Evolutionary conservation across 1,140 invertebrate species (phyloP).

Genomic region (Pinna nobilis): DNA sequence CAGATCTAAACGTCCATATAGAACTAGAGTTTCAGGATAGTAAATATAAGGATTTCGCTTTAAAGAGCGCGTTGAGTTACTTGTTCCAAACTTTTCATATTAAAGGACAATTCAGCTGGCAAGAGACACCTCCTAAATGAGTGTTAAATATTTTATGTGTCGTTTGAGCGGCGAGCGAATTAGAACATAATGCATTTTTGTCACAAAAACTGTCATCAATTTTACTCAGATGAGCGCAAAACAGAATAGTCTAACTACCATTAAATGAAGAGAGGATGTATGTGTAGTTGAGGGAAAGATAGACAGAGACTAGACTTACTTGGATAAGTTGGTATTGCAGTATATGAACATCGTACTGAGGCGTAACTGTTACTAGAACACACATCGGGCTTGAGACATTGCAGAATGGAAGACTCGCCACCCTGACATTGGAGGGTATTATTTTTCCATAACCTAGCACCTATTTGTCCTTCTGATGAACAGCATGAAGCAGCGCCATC

Average conservation of each 20-base stretch:
- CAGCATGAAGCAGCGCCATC: conserved; percentile 32
- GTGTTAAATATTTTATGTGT: too few relatives aligned
- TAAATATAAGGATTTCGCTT: too few relatives aligned
- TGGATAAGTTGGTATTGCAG: background rate
- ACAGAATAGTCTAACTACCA: background rate
- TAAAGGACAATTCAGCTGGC: too few relatives aligned
- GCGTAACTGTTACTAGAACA: conserved; percentile 4
- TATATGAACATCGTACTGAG: background rate
- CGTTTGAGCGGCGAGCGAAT: too few relatives aligned
- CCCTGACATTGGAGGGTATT: conserved; percentile 4
- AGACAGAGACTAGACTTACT: background rate
- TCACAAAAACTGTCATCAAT: too few relatives aligned
- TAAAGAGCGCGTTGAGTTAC: too few relatives aligned
- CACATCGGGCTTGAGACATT: background rate
- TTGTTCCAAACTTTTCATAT: too few relatives aligned
- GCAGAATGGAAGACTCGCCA: background rate
- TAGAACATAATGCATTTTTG: too few relatives aligned
- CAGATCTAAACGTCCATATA: too few relatives aligned
- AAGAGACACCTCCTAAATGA: too few relatives aligned
- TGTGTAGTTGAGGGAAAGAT: background rate
- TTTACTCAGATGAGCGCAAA: too few relatives aligned
- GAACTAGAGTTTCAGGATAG: too few relatives aligned
- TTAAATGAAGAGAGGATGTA: background rate
- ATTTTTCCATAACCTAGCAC: conserved; percentile 6
- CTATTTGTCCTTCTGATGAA: background rate